Evolutionary conservation across 2,888 invertebrate species (phyloP).

Genomic region (Drosophila testacea): DNA sequence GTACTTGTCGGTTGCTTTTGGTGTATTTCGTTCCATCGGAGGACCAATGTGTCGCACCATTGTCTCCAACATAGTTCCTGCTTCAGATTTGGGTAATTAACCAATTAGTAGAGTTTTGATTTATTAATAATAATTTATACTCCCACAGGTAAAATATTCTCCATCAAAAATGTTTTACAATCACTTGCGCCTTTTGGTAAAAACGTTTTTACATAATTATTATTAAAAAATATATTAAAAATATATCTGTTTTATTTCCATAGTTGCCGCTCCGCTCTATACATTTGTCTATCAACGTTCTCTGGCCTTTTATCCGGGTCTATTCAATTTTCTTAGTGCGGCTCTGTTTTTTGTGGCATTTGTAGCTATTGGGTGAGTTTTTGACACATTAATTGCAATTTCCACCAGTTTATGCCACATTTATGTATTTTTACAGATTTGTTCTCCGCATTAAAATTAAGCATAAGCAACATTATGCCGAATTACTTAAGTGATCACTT

Average conservation of each 20-base stretch:
- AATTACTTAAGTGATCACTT: constrained; percentile 67
- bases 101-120: neutral
- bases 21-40: constrained; percentile 76
- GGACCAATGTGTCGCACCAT: constrained; percentile 84
- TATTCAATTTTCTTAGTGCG: constrained; percentile 87
- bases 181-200: constrained; percentile 87
- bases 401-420: neutral
- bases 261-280: constrained; percentile 87
- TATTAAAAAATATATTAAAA: neutral
- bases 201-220: neutral
- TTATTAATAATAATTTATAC: neutral
- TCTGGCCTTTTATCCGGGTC: constrained; percentile 86
- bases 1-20: constrained; percentile 75
- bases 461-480: constrained; percentile 71
- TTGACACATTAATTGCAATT: neutral
- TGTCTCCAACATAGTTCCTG: constrained; percentile 82
- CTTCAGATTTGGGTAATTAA: constrained; percentile 83
- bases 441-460: constrained; percentile 72
- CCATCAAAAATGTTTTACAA: constrained; percentile 89
- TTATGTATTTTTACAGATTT: constrained; percentile 59
- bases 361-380: constrained; percentile 76
- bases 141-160: constrained; percentile 88
- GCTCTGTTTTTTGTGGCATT: constrained; percentile 83
- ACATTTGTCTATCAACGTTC: constrained; percentile 88
- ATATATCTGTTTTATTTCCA: neutral